A percentile compares a stretch with the other conserved stretches of the same genome.
These are phyloP conservation scores for Charaxes varanes DNA, from an alignment of 1,140 invertebrate genomes.

Conservation along the genomic window DNA sequence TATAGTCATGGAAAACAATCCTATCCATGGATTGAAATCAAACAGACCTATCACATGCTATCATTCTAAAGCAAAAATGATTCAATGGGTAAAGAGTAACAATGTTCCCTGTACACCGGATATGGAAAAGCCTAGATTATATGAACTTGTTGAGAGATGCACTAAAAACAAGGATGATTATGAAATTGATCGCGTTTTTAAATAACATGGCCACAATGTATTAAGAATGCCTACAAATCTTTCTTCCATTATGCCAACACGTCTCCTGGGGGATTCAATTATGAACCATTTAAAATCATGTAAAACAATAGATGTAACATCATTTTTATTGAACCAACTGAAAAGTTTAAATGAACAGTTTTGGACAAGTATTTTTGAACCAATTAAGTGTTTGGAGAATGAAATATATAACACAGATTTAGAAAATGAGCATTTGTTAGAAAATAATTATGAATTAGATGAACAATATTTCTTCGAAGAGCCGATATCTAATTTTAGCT, in stretches of 20 bases:
- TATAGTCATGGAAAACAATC: constrained; percentile 31
- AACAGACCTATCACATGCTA: constrained; percentile 25
- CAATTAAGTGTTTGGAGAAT: neutral
- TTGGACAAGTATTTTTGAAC: neutral
- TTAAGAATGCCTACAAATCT: constrained; percentile 28
- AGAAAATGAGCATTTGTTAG: neutral
- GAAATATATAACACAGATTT: neutral
- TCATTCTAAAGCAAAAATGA: constrained; percentile 31
- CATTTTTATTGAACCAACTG: neutral
- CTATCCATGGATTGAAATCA: constrained; percentile 15
- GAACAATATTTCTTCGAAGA: constrained; percentile 1
- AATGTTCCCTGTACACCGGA: constrained; percentile 28
- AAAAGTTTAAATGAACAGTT: neutral
- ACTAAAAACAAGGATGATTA: constrained; percentile 7
- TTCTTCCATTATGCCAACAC: constrained; percentile 23
- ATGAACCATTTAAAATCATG: neutral
- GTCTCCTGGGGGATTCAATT: constrained; percentile 27
- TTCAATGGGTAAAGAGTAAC: constrained; percentile 29
- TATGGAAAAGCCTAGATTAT: constrained; percentile 37
- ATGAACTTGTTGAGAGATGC: constrained; percentile 29
- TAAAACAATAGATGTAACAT: neutral
- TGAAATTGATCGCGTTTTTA: constrained; percentile 29
- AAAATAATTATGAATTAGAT: constrained; percentile 5
- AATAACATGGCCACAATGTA: constrained; percentile 33
- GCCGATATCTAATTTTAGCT: neutral